Conservation (phyloP, 92 coral and sea anemone genomes). For the Siderastrea siderea region DNA sequence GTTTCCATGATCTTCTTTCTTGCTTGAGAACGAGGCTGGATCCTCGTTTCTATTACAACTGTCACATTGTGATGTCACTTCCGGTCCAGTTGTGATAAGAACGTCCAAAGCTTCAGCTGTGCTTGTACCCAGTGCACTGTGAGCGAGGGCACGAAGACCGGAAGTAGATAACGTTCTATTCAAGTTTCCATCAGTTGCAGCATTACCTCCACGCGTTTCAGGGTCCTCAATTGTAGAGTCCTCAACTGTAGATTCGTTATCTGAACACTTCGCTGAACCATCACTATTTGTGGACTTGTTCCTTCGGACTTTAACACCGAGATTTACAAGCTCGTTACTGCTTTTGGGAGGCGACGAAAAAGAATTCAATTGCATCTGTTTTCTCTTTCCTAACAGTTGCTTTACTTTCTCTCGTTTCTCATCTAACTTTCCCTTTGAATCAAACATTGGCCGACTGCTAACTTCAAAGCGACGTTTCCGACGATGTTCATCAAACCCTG, state of each 20-base stretch:
- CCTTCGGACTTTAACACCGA: conserved; percentile 36
- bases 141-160: neutral
- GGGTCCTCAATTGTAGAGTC: neutral
- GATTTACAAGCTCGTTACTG: neutral
- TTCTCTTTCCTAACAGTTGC: conserved; percentile 35
- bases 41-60: neutral
- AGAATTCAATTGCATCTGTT: conserved; percentile 8
- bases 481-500: conserved; percentile 86
- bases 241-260: neutral
- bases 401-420: conserved; percentile 18
- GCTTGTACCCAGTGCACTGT: neutral
- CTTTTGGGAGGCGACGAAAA: conserved; percentile 15
- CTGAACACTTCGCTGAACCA: neutral
- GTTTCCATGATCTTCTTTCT: neutral
- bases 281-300: neutral
- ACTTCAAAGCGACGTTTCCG: conserved; percentile 83
- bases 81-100: neutral
- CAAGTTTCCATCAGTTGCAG: neutral
- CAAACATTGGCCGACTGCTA: conserved; percentile 78
- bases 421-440: conserved; percentile 15
- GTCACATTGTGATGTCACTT: conserved; percentile 5
- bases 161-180: neutral
- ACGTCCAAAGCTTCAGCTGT: neutral
- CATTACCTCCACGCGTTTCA: neutral
- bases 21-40: neutral